These are phyloP conservation scores for Sylvicola cinctus DNA, from an alignment of 2,888 invertebrate species.

Conservation along the genomic window DNA sequence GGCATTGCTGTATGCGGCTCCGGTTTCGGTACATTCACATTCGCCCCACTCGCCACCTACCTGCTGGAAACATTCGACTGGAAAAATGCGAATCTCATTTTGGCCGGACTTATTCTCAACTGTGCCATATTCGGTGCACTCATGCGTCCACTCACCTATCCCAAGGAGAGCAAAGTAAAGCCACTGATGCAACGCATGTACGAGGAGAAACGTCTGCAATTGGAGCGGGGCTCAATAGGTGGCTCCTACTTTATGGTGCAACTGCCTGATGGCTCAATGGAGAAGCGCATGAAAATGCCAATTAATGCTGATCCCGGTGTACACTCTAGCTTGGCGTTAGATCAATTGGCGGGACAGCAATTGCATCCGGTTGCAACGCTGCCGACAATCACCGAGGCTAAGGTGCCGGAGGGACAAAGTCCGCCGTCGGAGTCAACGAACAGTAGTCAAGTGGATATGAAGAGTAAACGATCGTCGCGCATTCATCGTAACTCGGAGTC, in stretches of 20 bases:
- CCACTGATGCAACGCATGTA: constrained; percentile 81
- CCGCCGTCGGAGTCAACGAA: constrained; percentile 4
- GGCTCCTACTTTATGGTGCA: constrained; percentile 76
- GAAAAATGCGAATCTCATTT: constrained; percentile 76
- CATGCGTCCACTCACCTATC: constrained; percentile 25
- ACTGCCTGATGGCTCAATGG: constrained; percentile 78
- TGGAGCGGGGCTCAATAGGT: constrained; percentile 77
- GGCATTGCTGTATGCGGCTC: constrained; percentile 92
- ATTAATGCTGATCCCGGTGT: constrained; percentile 85
- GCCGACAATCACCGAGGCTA: constrained; percentile 77
- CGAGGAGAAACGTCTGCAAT: constrained; percentile 74
- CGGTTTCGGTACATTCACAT: constrained; percentile 86
- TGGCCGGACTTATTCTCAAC: constrained; percentile 82
- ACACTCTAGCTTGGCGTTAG: constrained; percentile 77
- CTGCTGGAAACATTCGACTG: constrained; percentile 63
- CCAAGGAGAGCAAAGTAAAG: constrained; percentile 32
- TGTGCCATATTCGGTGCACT: constrained; percentile 65
- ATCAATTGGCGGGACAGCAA: constrained; percentile 51
- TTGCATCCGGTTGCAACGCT: constrained; percentile 69
- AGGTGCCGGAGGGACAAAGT: constrained; percentile 32
- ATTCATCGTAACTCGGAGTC: constrained; percentile 21
- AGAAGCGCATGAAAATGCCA: constrained; percentile 73
- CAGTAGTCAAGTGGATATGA: constrained; percentile 12
- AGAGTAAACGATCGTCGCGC: constrained; percentile 10
- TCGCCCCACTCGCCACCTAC: constrained; percentile 73